Evolutionary conservation across 2,888 invertebrate genomes (phyloP), one percentile per base, ranked within the genome.

Genomic region (Nomada ferruginata): DNA sequence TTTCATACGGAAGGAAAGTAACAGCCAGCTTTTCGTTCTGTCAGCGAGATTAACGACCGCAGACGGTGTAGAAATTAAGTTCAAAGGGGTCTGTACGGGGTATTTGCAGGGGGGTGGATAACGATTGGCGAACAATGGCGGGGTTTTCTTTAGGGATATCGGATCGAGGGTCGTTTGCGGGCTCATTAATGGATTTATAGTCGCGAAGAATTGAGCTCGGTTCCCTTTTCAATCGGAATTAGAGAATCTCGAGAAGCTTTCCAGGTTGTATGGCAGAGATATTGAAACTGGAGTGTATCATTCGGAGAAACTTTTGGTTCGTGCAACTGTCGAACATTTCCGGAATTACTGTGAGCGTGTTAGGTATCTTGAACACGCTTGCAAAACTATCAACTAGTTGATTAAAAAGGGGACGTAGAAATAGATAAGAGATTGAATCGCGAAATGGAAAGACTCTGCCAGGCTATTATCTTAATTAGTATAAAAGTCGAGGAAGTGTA

Each of bases 21-120:
- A 71, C 83, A 69, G 76, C 70, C 50, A 55, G 68, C 50, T 52
- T 71, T 61, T 60, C 50, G 29, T 13, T 18, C 68, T 23, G 64
- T 15, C 44, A 5, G 44, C 36, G 63, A 79, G 87, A 88, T 87
- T 85, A 87, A 84, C 73, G 50, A 23, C 29, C 57, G 26, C 47
- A 9, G 26, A 23, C 63, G 52, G 68, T 44, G 44, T 53, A 65
- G 53, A 65, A 55, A 52, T 57, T 69, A 50, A 44, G 50, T 76
- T 60, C 15, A 71, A 60, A 57, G 61, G 79, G 71, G 44, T 69
- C 9, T 10, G 42, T 53, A 73, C n/a, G 18, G 50, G 36, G 26
- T 26, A 20, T 53, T 60, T 55, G 50, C 29, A 52, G 53, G 70
- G 70, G 74, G 78, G 72, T 64, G 65, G 20, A 29, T 64, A 2